These are phyloP conservation scores for Grammatotria lemairii DNA, from an alignment of 2,113 vertebrate species.

Conservation along the genomic window DNA sequence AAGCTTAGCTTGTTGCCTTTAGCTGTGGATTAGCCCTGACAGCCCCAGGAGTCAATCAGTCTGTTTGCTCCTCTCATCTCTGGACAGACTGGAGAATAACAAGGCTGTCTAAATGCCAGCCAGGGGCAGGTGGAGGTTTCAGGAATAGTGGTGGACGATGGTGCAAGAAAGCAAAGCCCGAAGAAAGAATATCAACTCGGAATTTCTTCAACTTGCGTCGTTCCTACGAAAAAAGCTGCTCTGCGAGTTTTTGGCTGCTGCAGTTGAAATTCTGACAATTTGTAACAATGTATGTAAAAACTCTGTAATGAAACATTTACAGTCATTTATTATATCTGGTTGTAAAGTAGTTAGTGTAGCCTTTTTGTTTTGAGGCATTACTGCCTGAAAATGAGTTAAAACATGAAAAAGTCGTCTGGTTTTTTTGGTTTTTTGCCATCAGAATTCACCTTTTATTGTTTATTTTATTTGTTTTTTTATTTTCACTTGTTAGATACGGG, in stretches of 20 bases:
- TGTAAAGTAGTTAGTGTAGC: neutral
- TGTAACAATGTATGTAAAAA: neutral
- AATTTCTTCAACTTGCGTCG: neutral
- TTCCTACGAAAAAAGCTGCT: neutral
- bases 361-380: neutral
- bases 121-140: conserved; percentile 4
- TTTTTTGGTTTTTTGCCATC: too few species aligned
- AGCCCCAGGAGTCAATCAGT: conserved; percentile 43
- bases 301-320: neutral
- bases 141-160: neutral
- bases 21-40: conserved; percentile 49
- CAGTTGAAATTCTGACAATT: neutral
- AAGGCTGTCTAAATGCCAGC: conserved; percentile 3
- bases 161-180: neutral
- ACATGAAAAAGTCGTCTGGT: neutral
- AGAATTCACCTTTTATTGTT: too few species aligned
- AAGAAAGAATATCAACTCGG: neutral
- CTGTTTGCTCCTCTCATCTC: conserved; percentile 42
- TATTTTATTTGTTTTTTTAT: too few species aligned
- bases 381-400: fast-evolving
- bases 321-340: neutral
- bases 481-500: too few species aligned
- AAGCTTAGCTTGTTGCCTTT: conserved; percentile 17
- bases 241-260: neutral
- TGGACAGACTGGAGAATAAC: conserved; percentile 19